Base-by-base conservation (phyloP, 2,888 invertebrate species). In the Parapristionchus giblindavisi region DNA sequence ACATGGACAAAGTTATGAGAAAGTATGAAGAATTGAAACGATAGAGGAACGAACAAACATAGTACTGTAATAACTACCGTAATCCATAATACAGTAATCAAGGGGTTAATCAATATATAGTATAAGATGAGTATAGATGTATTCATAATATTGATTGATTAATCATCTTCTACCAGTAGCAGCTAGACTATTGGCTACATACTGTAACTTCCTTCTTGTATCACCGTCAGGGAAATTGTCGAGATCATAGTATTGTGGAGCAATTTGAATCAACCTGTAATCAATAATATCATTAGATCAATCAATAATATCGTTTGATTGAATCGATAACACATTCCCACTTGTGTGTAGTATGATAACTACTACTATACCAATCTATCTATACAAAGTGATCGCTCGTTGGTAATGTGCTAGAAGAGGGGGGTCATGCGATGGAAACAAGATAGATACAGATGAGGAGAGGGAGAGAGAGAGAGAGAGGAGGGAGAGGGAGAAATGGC, bases 221-320 rank as follows among this genome's bases (percentile, higher is more conserved):
- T 99, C 98, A 89, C 99, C 97, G 87, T 93, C 93, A 0, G 99
- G 98, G 91, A 99, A 99, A 90, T 97, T 98, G 88, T 93, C 92
- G 89, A 99, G 91, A 89, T 99, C 99, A 89, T 98, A 99, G 91
- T 99, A 99, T 89, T 96, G 96, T 0, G 98, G 96, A 0, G 98
- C 96, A 79, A 97, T 93, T 88, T 93, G 93, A 32, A 99, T 90
- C 72, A 99, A 91, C 98, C 98, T 90, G 63, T 29, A 40, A 65
- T 17, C 6, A 24, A 56, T 17, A 43, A 8, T 14, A 8, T 43
- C n/a, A 24, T 61, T 21, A 61, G 27, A 11, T 5, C 24, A 11
- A 14, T 43, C 11, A 17, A 43, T 43, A 43, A 43, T 8, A 43
- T 43, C 43, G 17, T 14, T 43, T 8, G 43, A 8, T 43, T 17